Evolutionary conservation across 2,797 vertebrate genomes (phyloP), one percentile per base, ranked within the genome.

Genomic region (Zalophus californianus): DNA sequence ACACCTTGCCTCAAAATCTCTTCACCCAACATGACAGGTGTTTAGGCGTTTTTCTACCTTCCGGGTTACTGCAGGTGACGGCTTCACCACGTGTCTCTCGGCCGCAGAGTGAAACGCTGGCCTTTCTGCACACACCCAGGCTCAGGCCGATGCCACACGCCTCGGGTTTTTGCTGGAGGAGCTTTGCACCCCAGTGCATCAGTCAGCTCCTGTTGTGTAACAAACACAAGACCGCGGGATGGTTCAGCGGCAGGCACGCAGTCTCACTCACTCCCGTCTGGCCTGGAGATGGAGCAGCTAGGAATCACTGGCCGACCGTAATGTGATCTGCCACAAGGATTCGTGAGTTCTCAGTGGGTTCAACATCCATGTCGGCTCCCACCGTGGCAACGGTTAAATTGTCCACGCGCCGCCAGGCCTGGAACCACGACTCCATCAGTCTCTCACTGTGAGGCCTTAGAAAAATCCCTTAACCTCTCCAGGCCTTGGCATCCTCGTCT

Each of bases 21-120:
- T 72, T 97, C 41, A 90, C 48, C 86, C 29, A 91, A 75, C 52
- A 68, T 93, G 83, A 97, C 66, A 94, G 78, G 86, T 25, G 66
- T 41, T 64, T 68, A 35, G 68, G 68, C 32, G 44, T 79, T 86
- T 86, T 90, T 18, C 72, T 91, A 25, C 41, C 66, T 95, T 73
- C 25, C 29, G 32, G 66, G n/a, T 90, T 79, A 60, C 54, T 88
- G 25, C 58, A 75, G 92, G 79, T 16, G 48, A 66, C 70, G 88
- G 35, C 52, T 68, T 86, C 48, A 50, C 72, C 35, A 41, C 73
- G 78, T 75, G 56, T 44, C 94, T 91, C 41, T 6, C 29, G 25
- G 21, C 78, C 62, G 27, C 27, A 32, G 90, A 87, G n/a, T 80
- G 50, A 3, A 58, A 93, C 25, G 44, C 77, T 90, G 50, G 21